Evolutionary conservation across 2,113 vertebrate species (phyloP).

Genomic region (Atrichornis clamosus): DNA sequence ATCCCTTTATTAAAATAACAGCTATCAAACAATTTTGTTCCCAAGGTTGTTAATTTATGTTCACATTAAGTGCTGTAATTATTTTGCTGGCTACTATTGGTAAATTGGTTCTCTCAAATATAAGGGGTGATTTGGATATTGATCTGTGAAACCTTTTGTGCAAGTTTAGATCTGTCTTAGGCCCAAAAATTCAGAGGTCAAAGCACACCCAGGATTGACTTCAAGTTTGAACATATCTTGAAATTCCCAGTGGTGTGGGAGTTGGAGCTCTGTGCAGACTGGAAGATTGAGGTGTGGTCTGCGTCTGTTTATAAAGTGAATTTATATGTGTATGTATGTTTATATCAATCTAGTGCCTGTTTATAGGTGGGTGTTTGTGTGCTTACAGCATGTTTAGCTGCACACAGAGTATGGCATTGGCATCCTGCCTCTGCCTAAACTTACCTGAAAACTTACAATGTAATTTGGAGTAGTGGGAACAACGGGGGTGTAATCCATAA

Average conservation of each 20-base stretch:
- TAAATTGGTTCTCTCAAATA: not conserved
- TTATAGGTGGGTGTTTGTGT: not conserved
- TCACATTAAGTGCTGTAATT: not conserved
- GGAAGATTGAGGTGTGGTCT: not conserved
- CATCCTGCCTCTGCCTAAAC: not conserved
- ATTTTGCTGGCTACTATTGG: not conserved
- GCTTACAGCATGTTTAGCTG: not conserved
- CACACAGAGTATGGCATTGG: not conserved
- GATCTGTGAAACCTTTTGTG: not conserved
- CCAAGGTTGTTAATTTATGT: not conserved
- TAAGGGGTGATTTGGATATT: not conserved
- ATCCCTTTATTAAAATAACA: not conserved
- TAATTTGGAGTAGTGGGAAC: not conserved
- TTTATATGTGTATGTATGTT: not conserved
- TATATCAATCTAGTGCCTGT: not conserved
- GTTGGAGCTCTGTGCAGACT: not conserved
- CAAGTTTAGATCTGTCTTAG: not conserved
- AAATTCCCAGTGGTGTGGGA: constrained; percentile 1
- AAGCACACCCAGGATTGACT: not conserved
- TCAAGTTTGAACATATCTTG: not conserved
- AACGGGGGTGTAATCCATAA: not conserved
- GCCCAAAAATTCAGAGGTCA: not conserved
- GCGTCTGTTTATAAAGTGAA: not conserved
- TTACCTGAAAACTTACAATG: not conserved
- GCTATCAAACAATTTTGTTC: not conserved